Evolutionary conservation across 2,888 invertebrate species (phyloP), one percentile per base, ranked within the genome.

Genomic region (Papilio elwesi): DNA sequence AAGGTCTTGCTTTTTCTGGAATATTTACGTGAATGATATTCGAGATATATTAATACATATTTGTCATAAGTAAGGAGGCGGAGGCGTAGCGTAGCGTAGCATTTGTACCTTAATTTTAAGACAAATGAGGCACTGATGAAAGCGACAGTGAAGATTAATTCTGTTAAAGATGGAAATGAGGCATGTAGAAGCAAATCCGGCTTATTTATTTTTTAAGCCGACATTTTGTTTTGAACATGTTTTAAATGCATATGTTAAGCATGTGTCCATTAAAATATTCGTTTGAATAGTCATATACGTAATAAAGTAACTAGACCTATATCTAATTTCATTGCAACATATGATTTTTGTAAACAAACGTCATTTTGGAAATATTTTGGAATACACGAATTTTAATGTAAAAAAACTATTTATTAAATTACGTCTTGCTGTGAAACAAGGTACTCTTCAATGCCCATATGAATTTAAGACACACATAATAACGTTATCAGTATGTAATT

Each of bases 1-100:
- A 51, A 68, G 11, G 47, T 47, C 65, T 59, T n/a, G 47, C n/a
- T 68, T 68, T 73, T 43, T 43, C 16, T 57, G 48, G 63, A 47
- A 65, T 36, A 68, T 57, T 57, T 26, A 43, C 26, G 11, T 57
- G 43, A 65, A 43, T 68, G 8, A 57, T 55, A 64, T 68, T 55
- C 7, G 15, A 38, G 11, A 59, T 59, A 55, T 47, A 47, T 49
- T 69, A 52, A 68, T 59, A 68, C 68, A 12, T 57, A 64, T 47
- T 53, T 59, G 5, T 9, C 43, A 43, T 43, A 43, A 43, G 43
- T 9, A 43, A 43, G 43, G 26, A 26, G 43, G 8, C n/a, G n/a
- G n/a, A n/a, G n/a, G n/a, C n/a, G n/a, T n/a, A n/a, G n/a, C n/a
- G n/a, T n/a, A n/a, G n/a, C 57, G 38, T 57, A 38, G 36, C 36